phyloP scores from a whole-genome alignment of 2,797 vertebrate species.

The Lagothrix lagotricha region DNA sequence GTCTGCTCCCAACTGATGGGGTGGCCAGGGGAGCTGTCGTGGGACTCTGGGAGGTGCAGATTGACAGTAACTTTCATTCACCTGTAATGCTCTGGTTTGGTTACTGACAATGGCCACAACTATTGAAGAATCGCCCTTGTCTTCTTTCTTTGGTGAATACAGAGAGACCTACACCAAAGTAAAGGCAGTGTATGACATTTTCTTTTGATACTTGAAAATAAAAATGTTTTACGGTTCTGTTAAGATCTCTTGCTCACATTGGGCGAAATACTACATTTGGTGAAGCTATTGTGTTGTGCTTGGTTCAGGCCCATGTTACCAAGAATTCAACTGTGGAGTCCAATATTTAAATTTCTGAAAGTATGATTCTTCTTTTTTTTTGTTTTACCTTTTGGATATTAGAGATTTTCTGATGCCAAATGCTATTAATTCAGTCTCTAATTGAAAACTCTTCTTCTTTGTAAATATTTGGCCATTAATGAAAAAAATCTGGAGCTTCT shows the following conservation, averaged over 20 bases:
- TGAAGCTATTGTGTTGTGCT: too few relatives aligned
- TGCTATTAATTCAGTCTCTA: background rate
- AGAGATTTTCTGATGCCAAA: background rate
- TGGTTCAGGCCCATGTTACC: fast-evolving
- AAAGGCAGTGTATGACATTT: background rate
- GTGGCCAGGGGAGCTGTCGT: too few relatives aligned
- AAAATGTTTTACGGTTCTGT: background rate
- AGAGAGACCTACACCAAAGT: background rate
- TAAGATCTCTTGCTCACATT: background rate
- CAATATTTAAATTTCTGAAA: background rate
- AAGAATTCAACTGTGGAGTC: background rate
- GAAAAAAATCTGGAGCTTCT: slow-evolving; percentile 66
- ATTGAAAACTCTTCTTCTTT: slow-evolving; percentile 63
- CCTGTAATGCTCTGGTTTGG: background rate
- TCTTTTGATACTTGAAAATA: background rate
- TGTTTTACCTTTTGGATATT: background rate
- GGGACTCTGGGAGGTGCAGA: fast-evolving
- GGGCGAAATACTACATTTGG: background rate
- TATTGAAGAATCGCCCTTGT: background rate
- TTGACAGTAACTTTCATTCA: background rate
- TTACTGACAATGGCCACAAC: background rate
- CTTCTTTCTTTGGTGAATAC: background rate
- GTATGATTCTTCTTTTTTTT: background rate
- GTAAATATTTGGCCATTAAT: slow-evolving; percentile 52
- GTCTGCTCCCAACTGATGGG: too few relatives aligned